These are phyloP conservation scores for Dascillus cervinus DNA, from an alignment of 2,888 invertebrate genomes.

Conservation along the genomic window DNA sequence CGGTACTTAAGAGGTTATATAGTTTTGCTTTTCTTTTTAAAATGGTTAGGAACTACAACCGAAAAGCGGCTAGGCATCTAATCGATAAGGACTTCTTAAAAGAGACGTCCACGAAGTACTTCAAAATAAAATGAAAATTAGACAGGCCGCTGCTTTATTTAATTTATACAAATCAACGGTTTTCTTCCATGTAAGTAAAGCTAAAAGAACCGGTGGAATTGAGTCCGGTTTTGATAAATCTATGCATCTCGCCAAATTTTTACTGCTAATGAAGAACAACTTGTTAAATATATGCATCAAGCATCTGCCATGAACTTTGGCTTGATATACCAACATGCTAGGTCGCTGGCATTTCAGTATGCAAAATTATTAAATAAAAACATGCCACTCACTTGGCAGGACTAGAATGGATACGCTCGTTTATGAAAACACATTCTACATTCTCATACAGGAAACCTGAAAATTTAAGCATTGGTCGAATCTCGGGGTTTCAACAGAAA, in stretches of 20 bases:
- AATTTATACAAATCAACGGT: slow-evolving; percentile 3
- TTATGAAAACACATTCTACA: slow-evolving; percentile 12
- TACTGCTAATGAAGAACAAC: slow-evolving; percentile 5
- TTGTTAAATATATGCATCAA: slow-evolving; percentile 14
- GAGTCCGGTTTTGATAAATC: slow-evolving; percentile 1
- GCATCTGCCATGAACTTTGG: slow-evolving; percentile 16
- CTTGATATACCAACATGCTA: slow-evolving; percentile 12
- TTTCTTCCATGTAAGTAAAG: neutral
- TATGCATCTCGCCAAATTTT: slow-evolving; percentile 6
- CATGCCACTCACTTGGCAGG: slow-evolving; percentile 2
- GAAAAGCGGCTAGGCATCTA: neutral
- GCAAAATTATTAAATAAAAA: slow-evolving; percentile 5
- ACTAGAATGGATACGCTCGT: slow-evolving; percentile 13
- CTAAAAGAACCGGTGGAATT: neutral
- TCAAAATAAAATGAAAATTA: slow-evolving; percentile 1
- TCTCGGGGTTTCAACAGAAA: slow-evolving; percentile 12
- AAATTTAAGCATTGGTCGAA: slow-evolving; percentile 15
- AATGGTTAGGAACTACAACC: neutral
- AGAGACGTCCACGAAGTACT: slow-evolving; percentile 1
- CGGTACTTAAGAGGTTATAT: too few species aligned
- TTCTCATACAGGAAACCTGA: slow-evolving; percentile 14
- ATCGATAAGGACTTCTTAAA: slow-evolving; percentile 2
- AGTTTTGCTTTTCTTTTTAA: neutral
- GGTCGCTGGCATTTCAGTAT: slow-evolving; percentile 12
- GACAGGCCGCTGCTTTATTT: slow-evolving; percentile 1